A percentile compares a stretch with the other conserved stretches of the same genome.
Conservation (phyloP, 2,113 vertebrate species). For the Rattus rattus region DNA sequence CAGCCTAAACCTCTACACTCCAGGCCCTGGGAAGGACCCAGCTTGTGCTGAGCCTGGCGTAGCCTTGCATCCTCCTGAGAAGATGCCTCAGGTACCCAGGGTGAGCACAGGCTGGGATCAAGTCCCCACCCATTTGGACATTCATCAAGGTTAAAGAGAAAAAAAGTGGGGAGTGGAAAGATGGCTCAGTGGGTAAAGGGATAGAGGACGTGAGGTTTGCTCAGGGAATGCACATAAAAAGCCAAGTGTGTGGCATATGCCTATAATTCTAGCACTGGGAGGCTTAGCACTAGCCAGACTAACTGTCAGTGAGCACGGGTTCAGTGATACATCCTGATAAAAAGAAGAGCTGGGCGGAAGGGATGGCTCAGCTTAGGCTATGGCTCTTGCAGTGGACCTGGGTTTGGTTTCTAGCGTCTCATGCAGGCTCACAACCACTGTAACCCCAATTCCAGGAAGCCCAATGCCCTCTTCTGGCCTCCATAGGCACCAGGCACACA, state of each 20-base stretch:
- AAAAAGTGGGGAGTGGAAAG: background rate
- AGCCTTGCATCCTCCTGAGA: background rate
- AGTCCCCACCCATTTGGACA: constrained; percentile 26
- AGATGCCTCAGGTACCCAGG: constrained; percentile 52
- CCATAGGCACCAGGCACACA: background rate
- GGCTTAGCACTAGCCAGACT: background rate
- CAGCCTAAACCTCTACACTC: background rate
- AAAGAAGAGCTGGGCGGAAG: background rate
- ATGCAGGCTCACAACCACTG: background rate
- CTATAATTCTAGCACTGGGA: background rate
- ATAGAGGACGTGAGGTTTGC: background rate
- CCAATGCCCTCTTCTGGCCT: background rate
- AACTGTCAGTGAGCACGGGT: background rate
- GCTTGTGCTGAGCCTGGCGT: background rate
- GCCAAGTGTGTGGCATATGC: background rate
- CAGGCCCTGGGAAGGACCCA: background rate
- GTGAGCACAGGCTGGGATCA: background rate
- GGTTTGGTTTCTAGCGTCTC: background rate
- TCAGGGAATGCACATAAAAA: background rate
- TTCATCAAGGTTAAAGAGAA: constrained; percentile 1
- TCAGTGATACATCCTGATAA: background rate
- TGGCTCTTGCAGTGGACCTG: background rate
- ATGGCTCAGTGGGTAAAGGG: background rate
- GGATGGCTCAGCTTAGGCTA: background rate
- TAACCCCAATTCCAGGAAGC: background rate